phyloP scores from a whole-genome alignment of 2,113 vertebrate species.

The Mionectes macconnelli region DNA sequence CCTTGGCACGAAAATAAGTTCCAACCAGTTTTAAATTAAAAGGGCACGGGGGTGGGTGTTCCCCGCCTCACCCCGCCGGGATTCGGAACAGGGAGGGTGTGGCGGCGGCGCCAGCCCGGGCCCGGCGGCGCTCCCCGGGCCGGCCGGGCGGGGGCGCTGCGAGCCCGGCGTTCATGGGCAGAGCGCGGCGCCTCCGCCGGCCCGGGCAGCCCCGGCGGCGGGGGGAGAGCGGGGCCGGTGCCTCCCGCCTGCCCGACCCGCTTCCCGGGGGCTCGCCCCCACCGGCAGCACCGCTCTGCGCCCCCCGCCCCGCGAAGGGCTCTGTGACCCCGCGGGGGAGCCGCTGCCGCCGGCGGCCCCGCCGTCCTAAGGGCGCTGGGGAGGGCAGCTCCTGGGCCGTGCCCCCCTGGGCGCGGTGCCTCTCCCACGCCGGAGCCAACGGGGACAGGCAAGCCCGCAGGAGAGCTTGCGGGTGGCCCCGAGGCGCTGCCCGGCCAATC shows the following conservation, averaged over 20 bases:
- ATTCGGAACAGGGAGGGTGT: too few species aligned
- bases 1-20: not conserved
- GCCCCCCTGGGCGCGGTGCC: not conserved
- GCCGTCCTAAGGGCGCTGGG: not conserved
- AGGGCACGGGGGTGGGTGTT: rapidly evolving
- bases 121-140: not conserved
- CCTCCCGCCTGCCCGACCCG: not conserved
- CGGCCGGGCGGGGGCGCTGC: not conserved
- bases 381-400: not conserved
- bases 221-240: not conserved
- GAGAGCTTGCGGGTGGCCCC: not conserved
- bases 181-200: not conserved
- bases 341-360: not conserved
- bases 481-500: not conserved
- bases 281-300: not conserved
- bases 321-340: not conserved
- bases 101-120: too few species aligned
- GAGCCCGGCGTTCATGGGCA: not conserved
- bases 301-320: not conserved
- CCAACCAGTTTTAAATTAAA: not conserved
- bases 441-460: not conserved
- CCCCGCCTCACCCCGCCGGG: rapidly evolving
- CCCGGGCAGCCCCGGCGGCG: not conserved
- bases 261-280: not conserved
- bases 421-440: not conserved